Conservation (phyloP, 2,113 vertebrate genomes). For the Phalacrocorax carbo region DNA sequence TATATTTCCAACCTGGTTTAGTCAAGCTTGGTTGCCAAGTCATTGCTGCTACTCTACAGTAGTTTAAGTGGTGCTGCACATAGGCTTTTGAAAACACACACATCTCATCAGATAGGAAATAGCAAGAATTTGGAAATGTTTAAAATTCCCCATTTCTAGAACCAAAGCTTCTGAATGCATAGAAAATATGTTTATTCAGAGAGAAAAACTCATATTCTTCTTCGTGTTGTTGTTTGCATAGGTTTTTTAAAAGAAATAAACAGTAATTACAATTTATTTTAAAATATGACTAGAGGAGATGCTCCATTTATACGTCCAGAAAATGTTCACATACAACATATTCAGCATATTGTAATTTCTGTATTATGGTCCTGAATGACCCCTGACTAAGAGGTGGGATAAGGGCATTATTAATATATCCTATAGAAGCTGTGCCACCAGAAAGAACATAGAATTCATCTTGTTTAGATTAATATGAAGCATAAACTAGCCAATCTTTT, state of each 20-base stretch:
- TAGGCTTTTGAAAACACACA: not conserved
- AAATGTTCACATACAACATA: not conserved
- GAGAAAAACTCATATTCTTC: not conserved
- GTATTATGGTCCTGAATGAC: not conserved
- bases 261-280: not conserved
- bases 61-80: not conserved
- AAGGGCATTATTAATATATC: not conserved
- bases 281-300: not conserved
- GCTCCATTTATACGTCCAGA: not conserved
- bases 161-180: not conserved
- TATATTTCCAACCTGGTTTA: not conserved
- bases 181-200: not conserved
- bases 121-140: not conserved
- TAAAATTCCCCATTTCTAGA: not conserved
- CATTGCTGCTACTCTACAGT: not conserved
- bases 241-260: not conserved
- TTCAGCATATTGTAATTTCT: not conserved
- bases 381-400: not conserved
- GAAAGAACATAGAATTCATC: not conserved
- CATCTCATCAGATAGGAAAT: not conserved
- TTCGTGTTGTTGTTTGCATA: not conserved
- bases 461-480: not conserved
- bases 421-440: not conserved
- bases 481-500: not conserved
- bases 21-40: not conserved